Evolutionary conservation across 1,140 invertebrate species (phyloP).

Genomic region (Drosophila pectinifera): DNA sequence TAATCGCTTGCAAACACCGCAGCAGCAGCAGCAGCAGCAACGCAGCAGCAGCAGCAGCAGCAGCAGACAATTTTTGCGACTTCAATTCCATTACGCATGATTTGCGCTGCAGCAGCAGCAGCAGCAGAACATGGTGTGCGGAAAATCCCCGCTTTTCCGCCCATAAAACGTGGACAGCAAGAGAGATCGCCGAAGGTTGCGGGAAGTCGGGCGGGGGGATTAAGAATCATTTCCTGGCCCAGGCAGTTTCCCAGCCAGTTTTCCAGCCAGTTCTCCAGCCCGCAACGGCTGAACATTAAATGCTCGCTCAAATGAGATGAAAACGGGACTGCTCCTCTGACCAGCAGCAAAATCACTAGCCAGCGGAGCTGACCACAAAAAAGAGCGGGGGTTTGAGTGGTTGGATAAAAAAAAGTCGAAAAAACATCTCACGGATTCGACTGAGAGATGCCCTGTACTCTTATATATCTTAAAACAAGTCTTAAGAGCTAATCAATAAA

Average conservation of each 20-base stretch:
- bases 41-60: too few relatives aligned
- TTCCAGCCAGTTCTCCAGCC: constrained; percentile 12
- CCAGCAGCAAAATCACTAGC: constrained; percentile 28
- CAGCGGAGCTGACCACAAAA: constrained; percentile 28
- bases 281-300: constrained; percentile 37
- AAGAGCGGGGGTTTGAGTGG: constrained; percentile 2
- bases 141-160: constrained; percentile 17
- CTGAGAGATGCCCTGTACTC: neutral
- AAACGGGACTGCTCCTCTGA: constrained; percentile 24
- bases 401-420: neutral
- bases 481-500: too few relatives aligned
- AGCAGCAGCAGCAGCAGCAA: too few relatives aligned
- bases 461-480: too few relatives aligned
- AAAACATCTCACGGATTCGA: neutral
- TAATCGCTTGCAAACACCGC: too few relatives aligned
- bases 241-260: constrained; percentile 8
- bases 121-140: constrained; percentile 15
- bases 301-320: constrained; percentile 55
- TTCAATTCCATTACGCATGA: constrained; percentile 43
- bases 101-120: constrained; percentile 27
- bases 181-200: too few relatives aligned
- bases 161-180: constrained; percentile 14
- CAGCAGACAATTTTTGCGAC: constrained; percentile 25
- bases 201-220: constrained; percentile 24
- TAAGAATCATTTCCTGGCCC: constrained; percentile 50